Conservation (phyloP, 1,140 invertebrate genomes). For the Meloidogyne exigua region DNA sequence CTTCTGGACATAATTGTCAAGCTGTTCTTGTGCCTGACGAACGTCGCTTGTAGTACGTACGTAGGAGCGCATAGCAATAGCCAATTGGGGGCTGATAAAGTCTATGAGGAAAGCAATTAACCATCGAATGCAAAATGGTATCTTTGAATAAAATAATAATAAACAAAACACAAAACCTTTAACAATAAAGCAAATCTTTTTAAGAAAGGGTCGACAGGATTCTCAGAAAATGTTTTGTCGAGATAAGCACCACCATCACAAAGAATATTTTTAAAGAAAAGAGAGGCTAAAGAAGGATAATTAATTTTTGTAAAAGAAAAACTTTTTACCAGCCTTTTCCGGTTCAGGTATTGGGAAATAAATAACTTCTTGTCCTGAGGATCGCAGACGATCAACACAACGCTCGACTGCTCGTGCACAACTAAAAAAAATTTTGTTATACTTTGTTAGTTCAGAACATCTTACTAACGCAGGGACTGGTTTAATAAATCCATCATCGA, state of each 20-base stretch:
- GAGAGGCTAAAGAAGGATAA: not conserved
- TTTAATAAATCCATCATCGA: constrained; percentile 52
- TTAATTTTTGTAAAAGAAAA: not conserved
- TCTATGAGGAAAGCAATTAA: constrained; percentile 34
- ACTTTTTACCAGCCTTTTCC: constrained; percentile 32
- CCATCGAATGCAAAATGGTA: constrained; percentile 47
- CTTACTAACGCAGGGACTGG: constrained; percentile 50
- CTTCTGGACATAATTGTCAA: constrained; percentile 36
- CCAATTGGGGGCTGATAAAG: constrained; percentile 38
- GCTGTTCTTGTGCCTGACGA: constrained; percentile 32
- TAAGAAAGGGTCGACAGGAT: constrained; percentile 55
- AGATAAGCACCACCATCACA: constrained; percentile 56
- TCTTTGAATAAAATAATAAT: constrained; percentile 28
- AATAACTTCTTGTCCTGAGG: constrained; percentile 51
- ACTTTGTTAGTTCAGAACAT: not conserved
- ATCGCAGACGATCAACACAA: constrained; percentile 51
- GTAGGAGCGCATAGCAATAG: constrained; percentile 29
- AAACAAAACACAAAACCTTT: constrained; percentile 13
- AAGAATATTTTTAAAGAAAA: constrained; percentile 52
- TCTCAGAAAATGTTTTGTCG: constrained; percentile 45
- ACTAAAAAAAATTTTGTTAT: constrained; percentile 42
- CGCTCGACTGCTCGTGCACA: constrained; percentile 54
- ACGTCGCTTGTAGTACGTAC: constrained; percentile 47
- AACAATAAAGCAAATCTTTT: constrained; percentile 50
- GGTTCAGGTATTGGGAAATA: constrained; percentile 53